Conservation (phyloP, 2,888 invertebrate species). For the Rhyacophila evoluta region DNA sequence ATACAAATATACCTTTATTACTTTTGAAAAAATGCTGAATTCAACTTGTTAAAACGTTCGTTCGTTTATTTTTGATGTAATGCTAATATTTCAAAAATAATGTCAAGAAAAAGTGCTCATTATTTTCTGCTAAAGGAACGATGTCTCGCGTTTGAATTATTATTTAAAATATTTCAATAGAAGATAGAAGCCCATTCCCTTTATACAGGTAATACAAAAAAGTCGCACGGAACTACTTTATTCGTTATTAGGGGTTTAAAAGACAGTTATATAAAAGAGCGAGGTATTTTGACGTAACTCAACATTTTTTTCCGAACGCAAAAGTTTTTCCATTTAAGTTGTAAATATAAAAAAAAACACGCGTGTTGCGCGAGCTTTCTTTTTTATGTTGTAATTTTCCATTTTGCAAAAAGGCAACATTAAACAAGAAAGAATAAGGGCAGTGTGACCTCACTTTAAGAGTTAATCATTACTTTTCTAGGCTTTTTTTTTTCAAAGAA, state of each 20-base stretch:
- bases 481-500: not conserved
- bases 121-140: not conserved
- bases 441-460: slow-evolving; percentile 10
- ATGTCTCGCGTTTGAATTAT: not conserved
- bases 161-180: not conserved
- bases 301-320: slow-evolving; percentile 29
- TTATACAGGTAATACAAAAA: not conserved
- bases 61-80: no score
- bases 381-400: slow-evolving; percentile 14
- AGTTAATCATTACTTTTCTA: not conserved
- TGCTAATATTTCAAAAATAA: no score
- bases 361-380: slow-evolving; percentile 31
- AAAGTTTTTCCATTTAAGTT: slow-evolving; percentile 52
- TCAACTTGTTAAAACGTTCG: no score
- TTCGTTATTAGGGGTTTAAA: slow-evolving; percentile 33
- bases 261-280: slow-evolving; percentile 39
- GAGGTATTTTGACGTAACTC: slow-evolving; percentile 31
- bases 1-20: no score
- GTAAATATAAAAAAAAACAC: slow-evolving; percentile 38
- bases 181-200: not conserved
- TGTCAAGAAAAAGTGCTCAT: no score
- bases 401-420: slow-evolving; percentile 10
- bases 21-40: no score
- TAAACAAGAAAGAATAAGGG: slow-evolving; percentile 22
- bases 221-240: not conserved